These are phyloP conservation scores for Equus przewalskii DNA, from an alignment of 2,113 vertebrate species.

Conservation along the genomic window DNA sequence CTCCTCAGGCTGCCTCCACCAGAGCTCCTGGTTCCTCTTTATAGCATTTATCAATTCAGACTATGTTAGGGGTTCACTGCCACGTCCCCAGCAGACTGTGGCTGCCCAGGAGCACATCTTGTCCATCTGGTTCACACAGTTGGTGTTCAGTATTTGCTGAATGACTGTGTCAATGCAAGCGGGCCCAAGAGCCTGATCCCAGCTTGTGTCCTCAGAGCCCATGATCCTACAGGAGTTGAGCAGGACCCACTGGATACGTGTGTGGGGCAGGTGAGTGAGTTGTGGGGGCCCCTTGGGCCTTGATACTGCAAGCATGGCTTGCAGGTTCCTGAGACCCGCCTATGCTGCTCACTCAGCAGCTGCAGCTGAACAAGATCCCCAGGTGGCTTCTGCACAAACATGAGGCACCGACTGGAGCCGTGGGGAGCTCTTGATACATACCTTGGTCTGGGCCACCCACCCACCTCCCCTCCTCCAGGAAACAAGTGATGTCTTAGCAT, in stretches of 20 bases:
- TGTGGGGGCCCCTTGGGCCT: not conserved
- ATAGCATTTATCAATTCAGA: not conserved
- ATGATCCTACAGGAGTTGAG: not conserved
- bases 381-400: not conserved
- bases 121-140: not conserved
- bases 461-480: not conserved
- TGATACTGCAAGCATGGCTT: not conserved
- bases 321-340: not conserved
- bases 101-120: not conserved
- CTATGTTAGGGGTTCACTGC: not conserved
- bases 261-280: not conserved
- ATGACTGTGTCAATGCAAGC: not conserved
- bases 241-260: not conserved
- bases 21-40: not conserved
- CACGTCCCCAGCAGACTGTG: not conserved
- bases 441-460: not conserved
- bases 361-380: not conserved
- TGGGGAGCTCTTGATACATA: not conserved
- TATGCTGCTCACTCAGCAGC: not conserved
- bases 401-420: not conserved
- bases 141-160: not conserved
- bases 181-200: not conserved
- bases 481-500: not conserved
- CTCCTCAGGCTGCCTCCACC: not conserved
- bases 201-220: not conserved